phyloP scores from a whole-genome alignment of 2,113 vertebrate genomes.

The Ibidorhyncha struthersii region DNA sequence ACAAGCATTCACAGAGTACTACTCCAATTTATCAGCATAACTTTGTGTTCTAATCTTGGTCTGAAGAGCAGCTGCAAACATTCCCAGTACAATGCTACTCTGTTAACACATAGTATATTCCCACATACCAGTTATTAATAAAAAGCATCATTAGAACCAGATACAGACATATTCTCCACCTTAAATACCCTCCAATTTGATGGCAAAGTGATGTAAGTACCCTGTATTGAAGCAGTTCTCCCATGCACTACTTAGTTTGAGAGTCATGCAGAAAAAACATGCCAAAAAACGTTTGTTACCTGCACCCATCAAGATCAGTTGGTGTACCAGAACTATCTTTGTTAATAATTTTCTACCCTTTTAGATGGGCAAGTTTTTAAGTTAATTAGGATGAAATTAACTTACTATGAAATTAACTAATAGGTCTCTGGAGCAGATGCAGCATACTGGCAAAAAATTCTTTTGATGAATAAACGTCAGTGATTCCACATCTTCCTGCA shows the following conservation, averaged over 20 bases:
- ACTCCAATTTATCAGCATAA: neutral
- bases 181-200: neutral
- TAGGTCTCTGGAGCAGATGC: neutral
- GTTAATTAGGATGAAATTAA: neutral
- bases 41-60: neutral
- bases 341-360: neutral
- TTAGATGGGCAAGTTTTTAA: neutral
- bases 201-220: neutral
- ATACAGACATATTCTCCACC: neutral
- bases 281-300: neutral
- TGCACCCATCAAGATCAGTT: neutral
- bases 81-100: neutral
- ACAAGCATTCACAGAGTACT: neutral
- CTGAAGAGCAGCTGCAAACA: neutral
- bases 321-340: neutral
- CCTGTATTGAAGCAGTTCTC: neutral
- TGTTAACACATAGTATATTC: neutral
- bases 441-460: neutral
- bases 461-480: neutral
- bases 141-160: neutral
- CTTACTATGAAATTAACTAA: neutral
- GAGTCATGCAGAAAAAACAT: neutral
- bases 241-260: neutral
- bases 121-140: neutral
- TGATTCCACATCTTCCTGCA: neutral